Evolutionary conservation across 2,797 vertebrate genomes (phyloP).

Genomic region (Cichlasoma orientale): DNA sequence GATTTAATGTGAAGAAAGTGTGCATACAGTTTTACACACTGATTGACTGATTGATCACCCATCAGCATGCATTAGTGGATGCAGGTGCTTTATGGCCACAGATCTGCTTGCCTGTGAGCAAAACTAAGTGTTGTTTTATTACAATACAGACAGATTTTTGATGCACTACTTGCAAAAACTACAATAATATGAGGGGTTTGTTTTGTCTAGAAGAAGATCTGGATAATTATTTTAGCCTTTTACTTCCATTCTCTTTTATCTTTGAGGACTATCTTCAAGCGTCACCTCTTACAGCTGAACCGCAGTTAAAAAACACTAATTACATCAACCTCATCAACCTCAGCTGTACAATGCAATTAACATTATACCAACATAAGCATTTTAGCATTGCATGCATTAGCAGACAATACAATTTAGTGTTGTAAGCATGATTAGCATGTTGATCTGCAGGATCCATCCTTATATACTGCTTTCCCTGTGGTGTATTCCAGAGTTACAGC

Average conservation of each 20-base stretch:
- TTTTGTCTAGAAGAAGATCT: not conserved
- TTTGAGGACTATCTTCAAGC: too few species aligned
- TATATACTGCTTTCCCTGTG: not conserved
- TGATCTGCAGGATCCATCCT: not conserved
- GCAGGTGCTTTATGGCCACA: not conserved
- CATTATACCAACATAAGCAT: not conserved
- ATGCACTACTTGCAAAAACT: not conserved
- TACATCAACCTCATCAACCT: not conserved
- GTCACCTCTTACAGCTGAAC: not conserved
- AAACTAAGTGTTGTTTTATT: not conserved
- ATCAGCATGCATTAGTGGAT: not conserved
- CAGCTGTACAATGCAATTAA: not conserved
- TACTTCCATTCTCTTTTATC: not conserved
- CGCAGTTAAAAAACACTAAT: not conserved
- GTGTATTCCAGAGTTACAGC: not conserved
- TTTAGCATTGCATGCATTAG: not conserved
- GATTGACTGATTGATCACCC: conserved; percentile 6
- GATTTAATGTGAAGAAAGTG: conserved; percentile 31
- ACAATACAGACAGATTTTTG: not conserved
- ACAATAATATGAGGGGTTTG: not conserved
- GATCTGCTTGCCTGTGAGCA: not conserved
- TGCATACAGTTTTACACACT: not conserved
- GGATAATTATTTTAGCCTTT: not conserved
- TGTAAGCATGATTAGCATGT: not conserved
- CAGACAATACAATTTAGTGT: not conserved